Evolutionary conservation across 2,888 invertebrate genomes (phyloP), one percentile per base, ranked within the genome.

Genomic region (Pseudoips prasinana): DNA sequence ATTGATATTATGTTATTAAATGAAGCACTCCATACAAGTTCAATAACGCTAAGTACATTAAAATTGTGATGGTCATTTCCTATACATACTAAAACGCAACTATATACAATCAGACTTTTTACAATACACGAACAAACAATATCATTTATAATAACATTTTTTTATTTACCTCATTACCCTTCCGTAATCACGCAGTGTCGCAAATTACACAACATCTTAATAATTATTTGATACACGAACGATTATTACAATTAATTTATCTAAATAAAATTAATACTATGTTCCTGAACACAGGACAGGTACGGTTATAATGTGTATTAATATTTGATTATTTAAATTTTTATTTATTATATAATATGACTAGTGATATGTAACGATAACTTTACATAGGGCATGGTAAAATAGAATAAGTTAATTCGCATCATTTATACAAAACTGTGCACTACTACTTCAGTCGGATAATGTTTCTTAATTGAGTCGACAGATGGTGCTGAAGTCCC

Each of bases 351-450:
- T 58, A 67, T 66, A 73, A 73, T 78, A 80, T 87, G 87, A 87
- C 87, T 87, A 87, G 87, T 86, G 85, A 87, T 87, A 87, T 87
- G 87, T 84, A 74, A 83, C 71, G 80, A 83, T 80, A 84, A 82
- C 79, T 81, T 73, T 81, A 79, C 73, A 77, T 72, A 75, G 64
- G 65, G 63, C 70, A 68, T 82, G 81, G 81, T 84, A 80, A 80
- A 73, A 72, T 56, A 5, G 14, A 14, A 5, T 14, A 14, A 14
- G 2, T 14, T n/a, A n/a, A n/a, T n/a, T n/a, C n/a, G n/a, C n/a
- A n/a, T n/a, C n/a, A n/a, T n/a, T n/a, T n/a, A n/a, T n/a, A n/a
- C n/a, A n/a, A n/a, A n/a, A n/a, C n/a, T n/a, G n/a, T n/a, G n/a
- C n/a, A n/a, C n/a, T n/a, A n/a, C n/a, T n/a, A n/a, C n/a, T n/a